Evolutionary conservation across 2,888 invertebrate species (phyloP), one percentile per base, ranked within the genome.

Genomic region (Dione vanillae): DNA sequence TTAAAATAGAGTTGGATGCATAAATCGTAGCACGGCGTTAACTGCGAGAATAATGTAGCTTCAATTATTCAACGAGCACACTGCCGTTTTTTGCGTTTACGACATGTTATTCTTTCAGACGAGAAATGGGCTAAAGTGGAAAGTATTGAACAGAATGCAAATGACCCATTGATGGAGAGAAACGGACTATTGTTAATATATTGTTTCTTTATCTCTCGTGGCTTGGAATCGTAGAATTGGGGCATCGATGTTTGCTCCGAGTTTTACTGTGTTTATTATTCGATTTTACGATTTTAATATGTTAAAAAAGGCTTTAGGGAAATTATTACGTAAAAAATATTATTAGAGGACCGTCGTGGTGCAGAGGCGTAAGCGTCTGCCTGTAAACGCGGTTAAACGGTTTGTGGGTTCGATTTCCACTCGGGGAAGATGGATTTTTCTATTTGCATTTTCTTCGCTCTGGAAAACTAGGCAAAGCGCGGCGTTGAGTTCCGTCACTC

Each of bases 71-170:
- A 83, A 77, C 78, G 78, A 80, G 78, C 78, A 75, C 72, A 69
- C 78, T 79, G 80, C 78, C 81, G 80, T 83, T 83, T 79, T 49
- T 83, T 85, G 84, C 83, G 83, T 87, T 87, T 85, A 86, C 80
- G 81, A 82, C 80, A 79, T 80, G 78, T 81, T 82, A 78, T 80
- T 80, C 75, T 74, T 71, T 75, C 79, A 79, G 80, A 80, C 83
- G 82, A 81, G 79, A 80, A 84, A 88, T 87, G 88, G 27, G 11
- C 6, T 40, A 7, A 56, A 56, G 16, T 37, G 83, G 86, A 88
- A 88, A 87, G 81, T 83, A 82, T 82, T 80, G 82, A 77, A 81
- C 75, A 79, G 79, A 79, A 87, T 87, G 86, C 83, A 87, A 88
- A 88, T 87, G 82, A 82, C 79, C 79, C 76, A 72, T 74, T 74